Evolutionary conservation across 2,888 invertebrate genomes (phyloP).

Genomic region (Coelinius sp.): DNA sequence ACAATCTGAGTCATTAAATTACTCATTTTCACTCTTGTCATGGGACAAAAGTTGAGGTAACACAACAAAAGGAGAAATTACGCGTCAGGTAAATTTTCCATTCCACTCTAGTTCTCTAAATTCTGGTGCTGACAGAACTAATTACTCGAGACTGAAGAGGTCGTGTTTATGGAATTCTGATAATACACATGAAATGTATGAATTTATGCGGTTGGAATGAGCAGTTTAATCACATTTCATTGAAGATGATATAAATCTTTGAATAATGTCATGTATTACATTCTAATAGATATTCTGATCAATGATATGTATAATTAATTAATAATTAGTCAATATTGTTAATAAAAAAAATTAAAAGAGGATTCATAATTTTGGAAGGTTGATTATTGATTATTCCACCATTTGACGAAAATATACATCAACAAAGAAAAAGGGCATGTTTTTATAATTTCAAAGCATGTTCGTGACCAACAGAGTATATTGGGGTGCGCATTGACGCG

Average conservation of each 20-base stretch:
- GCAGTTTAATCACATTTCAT: background rate
- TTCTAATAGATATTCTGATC: too few species aligned
- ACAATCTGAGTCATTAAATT: background rate
- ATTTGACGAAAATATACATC: too few species aligned
- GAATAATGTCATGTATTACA: too few species aligned
- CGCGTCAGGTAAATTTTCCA: background rate
- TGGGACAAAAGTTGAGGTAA: background rate
- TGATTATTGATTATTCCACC: too few species aligned
- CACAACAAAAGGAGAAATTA: background rate
- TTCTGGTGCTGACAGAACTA: background rate
- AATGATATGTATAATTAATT: too few species aligned
- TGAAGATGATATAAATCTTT: background rate
- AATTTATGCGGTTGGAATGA: background rate
- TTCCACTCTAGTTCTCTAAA: background rate
- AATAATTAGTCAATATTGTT: too few species aligned
- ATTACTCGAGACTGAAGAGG: background rate
- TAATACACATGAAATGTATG: background rate
- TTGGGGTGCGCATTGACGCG: conserved; percentile 12
- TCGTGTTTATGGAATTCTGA: background rate
- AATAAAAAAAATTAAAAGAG: too few species aligned
- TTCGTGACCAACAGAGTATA: conserved; percentile 7
- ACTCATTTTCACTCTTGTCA: background rate
- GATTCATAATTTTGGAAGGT: too few species aligned
- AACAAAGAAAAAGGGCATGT: background rate
- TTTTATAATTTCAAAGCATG: background rate